phyloP scores from a whole-genome alignment of 2,888 invertebrate genomes.

The Melieria crassipennis region DNA sequence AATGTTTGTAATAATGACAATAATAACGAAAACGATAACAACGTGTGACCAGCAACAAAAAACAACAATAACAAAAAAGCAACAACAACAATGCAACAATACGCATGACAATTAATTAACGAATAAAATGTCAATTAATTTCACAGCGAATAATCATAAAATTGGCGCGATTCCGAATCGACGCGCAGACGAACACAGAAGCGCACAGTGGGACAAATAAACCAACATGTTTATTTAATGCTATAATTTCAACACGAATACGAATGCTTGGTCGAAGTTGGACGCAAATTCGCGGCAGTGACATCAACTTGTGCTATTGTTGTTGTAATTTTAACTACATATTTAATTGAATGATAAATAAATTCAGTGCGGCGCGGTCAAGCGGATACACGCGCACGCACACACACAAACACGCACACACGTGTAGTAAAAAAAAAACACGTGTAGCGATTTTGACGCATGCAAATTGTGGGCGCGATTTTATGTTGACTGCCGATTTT shows the following conservation, averaged over 20 bases:
- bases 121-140: conserved; percentile 65
- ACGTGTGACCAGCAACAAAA: not conserved
- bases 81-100: not conserved
- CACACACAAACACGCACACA: too few relatives aligned
- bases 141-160: conserved; percentile 58
- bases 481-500: too few relatives aligned
- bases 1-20: not conserved
- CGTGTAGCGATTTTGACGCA: not conserved
- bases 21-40: not conserved
- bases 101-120: conserved; percentile 60
- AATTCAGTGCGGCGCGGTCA: conserved; percentile 44
- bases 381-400: too few relatives aligned
- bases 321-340: conserved; percentile 54
- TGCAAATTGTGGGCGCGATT: too few relatives aligned
- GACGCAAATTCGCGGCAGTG: conserved; percentile 43
- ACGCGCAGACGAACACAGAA: not conserved
- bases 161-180: conserved; percentile 40
- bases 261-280: not conserved
- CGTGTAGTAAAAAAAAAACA: conserved; percentile 41
- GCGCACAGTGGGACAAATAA: conserved; percentile 19
- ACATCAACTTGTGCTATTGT: conserved; percentile 52
- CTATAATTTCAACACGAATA: conserved; percentile 54
- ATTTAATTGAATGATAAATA: conserved; percentile 61
- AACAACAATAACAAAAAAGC: not conserved
- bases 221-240: conserved; percentile 57